These are phyloP conservation scores for Morphnarchus princeps DNA, from an alignment of 2,113 vertebrate genomes.

Conservation along the genomic window DNA sequence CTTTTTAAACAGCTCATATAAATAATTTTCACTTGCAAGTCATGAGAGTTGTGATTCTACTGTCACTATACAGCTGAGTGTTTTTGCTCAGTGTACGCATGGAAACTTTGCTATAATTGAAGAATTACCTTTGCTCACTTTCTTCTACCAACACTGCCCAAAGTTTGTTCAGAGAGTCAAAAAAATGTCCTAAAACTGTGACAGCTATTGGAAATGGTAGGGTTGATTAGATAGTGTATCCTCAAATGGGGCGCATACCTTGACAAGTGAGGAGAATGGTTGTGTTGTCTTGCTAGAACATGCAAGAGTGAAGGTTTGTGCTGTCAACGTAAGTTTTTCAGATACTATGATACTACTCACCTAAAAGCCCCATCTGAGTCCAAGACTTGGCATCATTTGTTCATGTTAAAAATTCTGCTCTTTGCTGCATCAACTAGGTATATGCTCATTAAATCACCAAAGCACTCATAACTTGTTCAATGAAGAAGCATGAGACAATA, in stretches of 20 bases:
- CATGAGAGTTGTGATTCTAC: not conserved
- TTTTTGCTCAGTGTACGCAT: not conserved
- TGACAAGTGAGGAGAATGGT: not conserved
- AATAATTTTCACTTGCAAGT: not conserved
- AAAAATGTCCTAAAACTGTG: not conserved
- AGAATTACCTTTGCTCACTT: not conserved
- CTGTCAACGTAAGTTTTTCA: not conserved
- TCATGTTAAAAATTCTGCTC: not conserved
- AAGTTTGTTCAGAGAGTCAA: not conserved
- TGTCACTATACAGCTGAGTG: not conserved
- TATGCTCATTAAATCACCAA: not conserved
- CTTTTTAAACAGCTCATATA: not conserved
- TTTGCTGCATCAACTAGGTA: not conserved
- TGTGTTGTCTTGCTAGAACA: not conserved
- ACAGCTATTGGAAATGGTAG: not conserved
- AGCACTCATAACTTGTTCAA: not conserved
- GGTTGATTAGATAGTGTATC: not conserved
- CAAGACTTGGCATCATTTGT: not conserved
- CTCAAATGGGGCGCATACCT: not conserved
- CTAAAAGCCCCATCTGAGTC: not conserved
- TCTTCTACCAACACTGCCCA: not conserved
- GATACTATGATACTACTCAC: not conserved
- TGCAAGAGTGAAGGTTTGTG: not conserved
- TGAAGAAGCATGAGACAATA: not conserved
- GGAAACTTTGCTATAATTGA: not conserved